Evolutionary conservation across 2,797 vertebrate genomes (phyloP), one percentile per base, ranked within the genome.

Genomic region (Schizopygopsis pylzovi): DNA sequence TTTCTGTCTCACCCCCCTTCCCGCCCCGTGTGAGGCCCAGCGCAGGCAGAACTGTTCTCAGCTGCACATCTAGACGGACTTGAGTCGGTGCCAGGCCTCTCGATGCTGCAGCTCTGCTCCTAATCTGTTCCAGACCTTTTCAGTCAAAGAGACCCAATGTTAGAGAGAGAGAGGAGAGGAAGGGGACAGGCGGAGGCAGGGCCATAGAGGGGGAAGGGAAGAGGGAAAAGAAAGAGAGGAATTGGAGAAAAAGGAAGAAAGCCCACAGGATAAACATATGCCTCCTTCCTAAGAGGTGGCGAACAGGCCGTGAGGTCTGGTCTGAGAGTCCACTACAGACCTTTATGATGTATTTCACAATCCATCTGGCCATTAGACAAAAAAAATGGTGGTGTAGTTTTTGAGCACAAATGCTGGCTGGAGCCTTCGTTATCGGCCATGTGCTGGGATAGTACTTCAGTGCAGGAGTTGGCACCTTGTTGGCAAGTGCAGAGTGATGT

Each of bases 51-150:
- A 80, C 70, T 52, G 92, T 91, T 92, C 91, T 94, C 93, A 91
- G 92, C 89, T 95, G 96, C 95, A 91, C 95, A 92, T 95, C 95
- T 96, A 97, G 97, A 97, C 96, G 96, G 96, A 93, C 96, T 96
- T 97, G 97, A 97, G 94, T 94, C 90, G 90, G 88, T 94, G 97
- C 97, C 97, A 98, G 94, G 92, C 92, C 95, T 96, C 96, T 97
- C 96, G 95, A 96, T 97, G 96, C 95, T 96, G 96, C 93, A 95
- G 95, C 95, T 87, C 91, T 94, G 95, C 95, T 96, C 96, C 96
- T 98, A 98, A 98, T 98, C 96, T 97, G 95, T 97, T 98, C 97
- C 97, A 98, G 98, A 97, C 97, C 95, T 97, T 97, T 97, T 96
- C 95, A 96, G 95, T 97, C 95, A 96, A 96, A 96, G 96, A 96